These are phyloP conservation scores for Sclerodermus sp. DNA, from an alignment of 2,888 invertebrate genomes.

Conservation along the genomic window DNA sequence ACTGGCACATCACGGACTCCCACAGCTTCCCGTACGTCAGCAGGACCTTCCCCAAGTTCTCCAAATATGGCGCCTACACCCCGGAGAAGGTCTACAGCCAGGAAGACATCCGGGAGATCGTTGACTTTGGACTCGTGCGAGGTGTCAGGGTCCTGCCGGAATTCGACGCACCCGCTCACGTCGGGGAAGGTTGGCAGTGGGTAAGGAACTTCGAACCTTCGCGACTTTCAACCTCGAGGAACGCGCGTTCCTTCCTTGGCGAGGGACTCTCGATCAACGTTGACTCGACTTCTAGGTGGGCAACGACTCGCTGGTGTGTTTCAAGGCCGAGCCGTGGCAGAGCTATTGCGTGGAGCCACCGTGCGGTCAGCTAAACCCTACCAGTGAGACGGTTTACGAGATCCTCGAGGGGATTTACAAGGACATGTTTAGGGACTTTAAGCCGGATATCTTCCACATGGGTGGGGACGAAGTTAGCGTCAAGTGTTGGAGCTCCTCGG, in stretches of 20 bases:
- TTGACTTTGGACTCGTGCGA: conserved; percentile 70
- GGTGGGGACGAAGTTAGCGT: conserved; percentile 79
- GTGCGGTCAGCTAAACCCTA: conserved; percentile 81
- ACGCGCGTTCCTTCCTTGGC: too few species aligned
- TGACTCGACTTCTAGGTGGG: conserved; percentile 33
- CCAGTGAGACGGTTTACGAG: conserved; percentile 70
- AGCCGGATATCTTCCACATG: conserved; percentile 83
- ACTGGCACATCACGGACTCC: conserved; percentile 93
- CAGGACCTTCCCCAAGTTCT: conserved; percentile 70
- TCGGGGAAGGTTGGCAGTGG: conserved; percentile 81
- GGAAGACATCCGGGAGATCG: conserved; percentile 59
- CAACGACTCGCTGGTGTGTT: conserved; percentile 48
- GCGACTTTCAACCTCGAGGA: too few species aligned
- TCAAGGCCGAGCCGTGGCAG: conserved; percentile 72
- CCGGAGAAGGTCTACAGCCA: conserved; percentile 67
- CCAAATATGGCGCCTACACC: conserved; percentile 78
- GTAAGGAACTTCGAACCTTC: too few species aligned
- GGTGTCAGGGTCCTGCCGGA: conserved; percentile 90
- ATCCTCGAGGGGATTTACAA: conserved; percentile 71
- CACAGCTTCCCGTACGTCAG: conserved; percentile 91
- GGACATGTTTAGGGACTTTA: conserved; percentile 73
- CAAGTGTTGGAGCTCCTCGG: conserved; percentile 77
- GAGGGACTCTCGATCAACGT: neutral
- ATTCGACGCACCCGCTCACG: conserved; percentile 89
- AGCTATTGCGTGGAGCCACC: conserved; percentile 79